Evolutionary conservation across 2,797 vertebrate genomes (phyloP).

Genomic region (Pempheris klunzingeri): DNA sequence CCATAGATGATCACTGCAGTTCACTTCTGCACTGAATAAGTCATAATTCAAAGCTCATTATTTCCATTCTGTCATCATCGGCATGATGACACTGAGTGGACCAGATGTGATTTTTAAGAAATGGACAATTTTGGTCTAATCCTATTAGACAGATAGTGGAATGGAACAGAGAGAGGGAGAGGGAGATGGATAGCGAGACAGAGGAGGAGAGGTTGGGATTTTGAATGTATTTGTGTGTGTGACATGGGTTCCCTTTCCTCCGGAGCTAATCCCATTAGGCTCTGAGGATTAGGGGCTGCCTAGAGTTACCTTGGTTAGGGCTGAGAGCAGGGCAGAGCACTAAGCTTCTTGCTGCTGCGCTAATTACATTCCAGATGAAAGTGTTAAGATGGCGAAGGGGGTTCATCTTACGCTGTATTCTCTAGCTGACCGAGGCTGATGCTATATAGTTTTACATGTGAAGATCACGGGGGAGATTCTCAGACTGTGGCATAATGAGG

Average conservation of each 20-base stretch:
- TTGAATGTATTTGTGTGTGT: constrained; percentile 63
- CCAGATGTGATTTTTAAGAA: constrained; percentile 65
- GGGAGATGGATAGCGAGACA: constrained; percentile 44
- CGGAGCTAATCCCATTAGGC: constrained; percentile 85
- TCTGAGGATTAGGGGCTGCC: constrained; percentile 80
- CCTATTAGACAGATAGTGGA: constrained; percentile 64
- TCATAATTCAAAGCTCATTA: constrained; percentile 46
- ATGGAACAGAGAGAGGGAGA: constrained; percentile 15
- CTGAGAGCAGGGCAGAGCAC: constrained; percentile 68
- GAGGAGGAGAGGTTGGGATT: constrained; percentile 56
- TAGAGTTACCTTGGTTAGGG: constrained; percentile 77
- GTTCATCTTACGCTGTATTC: constrained; percentile 42
- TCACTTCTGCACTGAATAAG: constrained; percentile 34
- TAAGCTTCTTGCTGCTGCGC: constrained; percentile 80
- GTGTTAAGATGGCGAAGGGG: constrained; percentile 67
- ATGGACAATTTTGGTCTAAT: constrained; percentile 68
- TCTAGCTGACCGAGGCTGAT: constrained; percentile 30
- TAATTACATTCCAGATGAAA: constrained; percentile 87
- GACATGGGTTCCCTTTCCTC: constrained; percentile 80
- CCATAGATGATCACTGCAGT: constrained; percentile 15
- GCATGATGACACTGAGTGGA: constrained; percentile 42
- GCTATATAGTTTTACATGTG: constrained; percentile 55
- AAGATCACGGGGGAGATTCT: constrained; percentile 51
- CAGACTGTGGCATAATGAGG: constrained; percentile 39
- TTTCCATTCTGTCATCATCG: constrained; percentile 55